phyloP scores from a whole-genome alignment of 2,113 vertebrate species.

The Anoplopoma fimbria region DNA sequence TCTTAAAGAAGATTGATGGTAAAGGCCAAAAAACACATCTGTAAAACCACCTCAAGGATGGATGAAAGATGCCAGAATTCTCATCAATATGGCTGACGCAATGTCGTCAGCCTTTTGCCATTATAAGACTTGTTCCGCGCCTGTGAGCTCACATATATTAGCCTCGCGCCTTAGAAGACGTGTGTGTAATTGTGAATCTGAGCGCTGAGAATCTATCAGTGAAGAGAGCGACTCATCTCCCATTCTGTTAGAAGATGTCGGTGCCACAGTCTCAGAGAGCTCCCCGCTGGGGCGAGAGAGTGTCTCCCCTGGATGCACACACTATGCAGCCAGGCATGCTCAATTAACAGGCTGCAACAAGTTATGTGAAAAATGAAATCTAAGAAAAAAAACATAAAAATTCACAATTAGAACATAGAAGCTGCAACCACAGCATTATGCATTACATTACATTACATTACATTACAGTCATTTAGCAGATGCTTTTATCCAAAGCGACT shows the following conservation, averaged over 20 bases:
- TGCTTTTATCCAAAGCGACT: too few relatives aligned
- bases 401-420: background rate
- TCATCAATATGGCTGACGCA: slow-evolving; percentile 18
- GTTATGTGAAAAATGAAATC: background rate
- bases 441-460: too few relatives aligned
- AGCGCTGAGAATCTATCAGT: slow-evolving; percentile 15
- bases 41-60: background rate
- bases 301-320: slow-evolving; percentile 17
- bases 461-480: too few relatives aligned
- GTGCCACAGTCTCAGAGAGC: slow-evolving; percentile 19
- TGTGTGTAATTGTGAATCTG: slow-evolving; percentile 26
- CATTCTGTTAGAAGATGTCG: slow-evolving; percentile 42
- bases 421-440: background rate
- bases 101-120: background rate
- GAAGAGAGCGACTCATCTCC: slow-evolving; percentile 33
- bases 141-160: slow-evolving; percentile 44
- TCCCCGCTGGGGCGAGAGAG: slow-evolving; percentile 9
- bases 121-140: background rate
- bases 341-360: background rate
- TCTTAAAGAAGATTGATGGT: background rate
- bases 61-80: background rate
- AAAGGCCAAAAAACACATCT: background rate
- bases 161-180: slow-evolving; percentile 3
- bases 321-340: slow-evolving; percentile 13
- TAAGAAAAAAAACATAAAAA: background rate